Percentiles rank a stretch among this genome's conserved stretches.
phyloP scores from a whole-genome alignment of 1,140 invertebrate species.

The Tetraneura akinire region DNA sequence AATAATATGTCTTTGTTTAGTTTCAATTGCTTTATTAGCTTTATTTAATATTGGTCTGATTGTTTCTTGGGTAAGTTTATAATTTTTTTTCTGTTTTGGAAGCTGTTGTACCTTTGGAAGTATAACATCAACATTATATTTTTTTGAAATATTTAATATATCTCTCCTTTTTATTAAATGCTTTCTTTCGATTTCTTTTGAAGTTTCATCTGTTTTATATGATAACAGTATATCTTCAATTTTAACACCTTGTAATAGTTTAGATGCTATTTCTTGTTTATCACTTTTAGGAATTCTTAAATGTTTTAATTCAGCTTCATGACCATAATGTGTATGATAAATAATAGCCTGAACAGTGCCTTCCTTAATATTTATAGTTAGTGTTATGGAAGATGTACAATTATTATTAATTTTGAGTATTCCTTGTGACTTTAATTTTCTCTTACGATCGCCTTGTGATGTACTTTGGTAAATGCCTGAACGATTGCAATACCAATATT shows the following conservation, averaged over 20 bases:
- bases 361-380: conserved; percentile 17
- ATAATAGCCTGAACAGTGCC: conserved; percentile 21
- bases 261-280: conserved; percentile 34
- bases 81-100: not conserved
- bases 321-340: conserved; percentile 31
- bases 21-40: not conserved
- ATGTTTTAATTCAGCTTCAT: conserved; percentile 16
- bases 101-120: not conserved
- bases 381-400: conserved; percentile 29
- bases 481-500: conserved; percentile 39
- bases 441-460: not conserved
- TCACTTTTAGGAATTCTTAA: conserved; percentile 25
- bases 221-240: conserved; percentile 18
- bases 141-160: conserved; percentile 26
- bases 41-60: not conserved
- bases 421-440: conserved; percentile 30
- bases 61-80: not conserved
- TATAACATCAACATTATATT: conserved; percentile 23
- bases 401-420: conserved; percentile 33
- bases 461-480: conserved; percentile 11
- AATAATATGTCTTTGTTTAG: conserved; percentile 1
- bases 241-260: conserved; percentile 33
- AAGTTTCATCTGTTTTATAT: not conserved
- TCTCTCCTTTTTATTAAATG: conserved; percentile 35
- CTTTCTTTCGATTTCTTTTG: conserved; percentile 21